Percentiles rank a stretch among this genome's conserved stretches.
Evolutionary conservation across 2,888 invertebrate genomes (phyloP).

Genomic region (Clepsis dumicolana): DNA sequence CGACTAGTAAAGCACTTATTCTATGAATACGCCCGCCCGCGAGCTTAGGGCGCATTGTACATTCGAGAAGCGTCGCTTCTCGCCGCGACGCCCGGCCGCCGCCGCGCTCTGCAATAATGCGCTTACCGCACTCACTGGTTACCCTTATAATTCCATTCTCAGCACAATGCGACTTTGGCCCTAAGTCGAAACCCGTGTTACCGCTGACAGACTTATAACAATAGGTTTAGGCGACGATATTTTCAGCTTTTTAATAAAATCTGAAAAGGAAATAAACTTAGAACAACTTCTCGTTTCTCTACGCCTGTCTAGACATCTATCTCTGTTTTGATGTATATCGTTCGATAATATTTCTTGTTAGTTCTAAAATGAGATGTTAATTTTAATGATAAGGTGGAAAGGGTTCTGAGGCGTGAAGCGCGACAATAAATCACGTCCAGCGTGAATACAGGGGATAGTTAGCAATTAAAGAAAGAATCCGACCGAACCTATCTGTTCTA

Average conservation of each 20-base stretch:
- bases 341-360: constrained; percentile 9
- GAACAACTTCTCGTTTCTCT: constrained; percentile 12
- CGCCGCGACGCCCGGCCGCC: constrained; percentile 60
- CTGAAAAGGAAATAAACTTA: constrained; percentile 31
- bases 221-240: constrained; percentile 44
- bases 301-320: not conserved
- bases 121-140: constrained; percentile 75
- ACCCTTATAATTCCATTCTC: constrained; percentile 79
- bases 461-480: constrained; percentile 77
- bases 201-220: constrained; percentile 64
- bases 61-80: constrained; percentile 72
- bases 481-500: constrained; percentile 70
- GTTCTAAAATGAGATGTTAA: constrained; percentile 33
- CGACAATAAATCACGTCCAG: constrained; percentile 64
- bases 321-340: not conserved
- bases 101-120: constrained; percentile 78
- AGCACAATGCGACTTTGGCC: constrained; percentile 68
- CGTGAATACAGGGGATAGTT: constrained; percentile 61
- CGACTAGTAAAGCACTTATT: constrained; percentile 75
- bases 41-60: constrained; percentile 79
- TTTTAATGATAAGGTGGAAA: constrained; percentile 45
- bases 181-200: constrained; percentile 80
- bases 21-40: constrained; percentile 68
- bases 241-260: constrained; percentile 43
- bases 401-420: constrained; percentile 56